Evolutionary conservation across 2,888 invertebrate genomes (phyloP).

Genomic region (Chesias legatella): DNA sequence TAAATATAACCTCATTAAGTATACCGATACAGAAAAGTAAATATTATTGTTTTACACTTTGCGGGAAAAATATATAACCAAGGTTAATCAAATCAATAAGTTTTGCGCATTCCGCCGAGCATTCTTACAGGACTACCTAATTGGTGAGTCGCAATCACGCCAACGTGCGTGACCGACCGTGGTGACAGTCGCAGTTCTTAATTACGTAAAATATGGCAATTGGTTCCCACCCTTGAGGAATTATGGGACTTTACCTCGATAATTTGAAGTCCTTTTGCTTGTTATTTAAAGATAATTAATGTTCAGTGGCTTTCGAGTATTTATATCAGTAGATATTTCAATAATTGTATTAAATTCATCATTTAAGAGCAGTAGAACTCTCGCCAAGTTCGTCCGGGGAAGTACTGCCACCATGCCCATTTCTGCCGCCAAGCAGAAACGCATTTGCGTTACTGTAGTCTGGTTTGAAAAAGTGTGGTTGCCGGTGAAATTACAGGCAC

Average conservation of each 20-base stretch:
- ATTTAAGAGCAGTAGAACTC: no score
- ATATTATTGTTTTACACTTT: no score
- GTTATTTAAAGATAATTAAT: not conserved
- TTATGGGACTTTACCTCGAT: constrained; percentile 18
- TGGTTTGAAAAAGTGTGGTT: no score
- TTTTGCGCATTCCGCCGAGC: constrained; percentile 18
- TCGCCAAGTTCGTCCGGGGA: no score
- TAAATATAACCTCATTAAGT: no score
- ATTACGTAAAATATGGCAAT: constrained; percentile 54
- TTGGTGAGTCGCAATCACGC: constrained; percentile 54
- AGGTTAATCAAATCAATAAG: constrained; percentile 8
- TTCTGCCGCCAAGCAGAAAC: no score
- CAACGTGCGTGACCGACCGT: constrained; percentile 50
- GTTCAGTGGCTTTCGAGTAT: not conserved
- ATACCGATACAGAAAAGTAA: no score
- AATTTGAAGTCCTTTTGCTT: constrained; percentile 6
- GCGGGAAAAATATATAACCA: no score
- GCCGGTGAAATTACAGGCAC: no score
- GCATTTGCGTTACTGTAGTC: no score
- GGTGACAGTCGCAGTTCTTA: constrained; percentile 61
- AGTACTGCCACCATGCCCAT: no score
- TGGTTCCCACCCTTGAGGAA: constrained; percentile 30
- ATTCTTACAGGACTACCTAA: constrained; percentile 48
- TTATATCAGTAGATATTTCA: constrained; percentile 2
- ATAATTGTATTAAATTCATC: no score